Evolutionary conservation across 2,113 vertebrate species (phyloP).

Genomic region (Perccottus glenii): DNA sequence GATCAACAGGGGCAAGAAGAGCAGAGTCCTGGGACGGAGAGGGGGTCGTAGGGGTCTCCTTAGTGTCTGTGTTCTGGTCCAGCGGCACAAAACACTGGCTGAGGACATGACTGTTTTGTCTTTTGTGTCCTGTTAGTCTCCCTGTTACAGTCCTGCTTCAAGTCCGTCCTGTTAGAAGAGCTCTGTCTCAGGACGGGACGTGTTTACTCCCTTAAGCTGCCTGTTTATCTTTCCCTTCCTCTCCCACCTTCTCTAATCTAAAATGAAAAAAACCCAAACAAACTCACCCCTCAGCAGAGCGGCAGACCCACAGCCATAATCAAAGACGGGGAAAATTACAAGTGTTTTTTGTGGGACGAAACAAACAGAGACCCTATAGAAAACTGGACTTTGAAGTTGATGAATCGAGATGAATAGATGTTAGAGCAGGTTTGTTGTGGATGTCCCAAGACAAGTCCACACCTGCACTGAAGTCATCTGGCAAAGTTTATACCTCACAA

Average conservation of each 20-base stretch:
- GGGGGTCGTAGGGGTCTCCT: slow-evolving; percentile 1
- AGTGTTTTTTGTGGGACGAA: slow-evolving; percentile 51
- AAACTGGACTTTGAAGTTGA: slow-evolving; percentile 50
- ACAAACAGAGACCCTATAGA: slow-evolving; percentile 50
- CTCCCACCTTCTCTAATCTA: slow-evolving; percentile 62
- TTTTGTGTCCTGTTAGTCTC: background rate
- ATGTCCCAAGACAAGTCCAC: slow-evolving; percentile 24
- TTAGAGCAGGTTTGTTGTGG: no score
- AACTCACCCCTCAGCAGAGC: slow-evolving; percentile 38
- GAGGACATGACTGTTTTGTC: slow-evolving; percentile 21
- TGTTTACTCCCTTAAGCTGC: slow-evolving; percentile 63
- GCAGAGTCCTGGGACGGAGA: slow-evolving; percentile 40
- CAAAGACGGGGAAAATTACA: slow-evolving; percentile 60
- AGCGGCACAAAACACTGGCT: slow-evolving; percentile 20
- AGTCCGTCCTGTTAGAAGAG: slow-evolving; percentile 53
- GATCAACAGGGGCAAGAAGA: slow-evolving; percentile 59
- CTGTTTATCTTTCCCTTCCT: slow-evolving; percentile 67
- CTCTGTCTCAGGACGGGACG: slow-evolving; percentile 31
- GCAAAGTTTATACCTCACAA: background rate
- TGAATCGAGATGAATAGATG: no score
- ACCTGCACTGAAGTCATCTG: slow-evolving; percentile 49
- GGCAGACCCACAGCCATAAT: slow-evolving; percentile 51
- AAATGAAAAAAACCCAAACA: background rate
- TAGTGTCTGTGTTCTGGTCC: slow-evolving; percentile 1
- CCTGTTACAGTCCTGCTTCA: slow-evolving; percentile 21